A percentile compares a stretch with the other conserved stretches of the same genome.
These are phyloP conservation scores for Epirrhoe alternata DNA, from an alignment of 2,888 invertebrate species.

Conservation along the genomic window DNA sequence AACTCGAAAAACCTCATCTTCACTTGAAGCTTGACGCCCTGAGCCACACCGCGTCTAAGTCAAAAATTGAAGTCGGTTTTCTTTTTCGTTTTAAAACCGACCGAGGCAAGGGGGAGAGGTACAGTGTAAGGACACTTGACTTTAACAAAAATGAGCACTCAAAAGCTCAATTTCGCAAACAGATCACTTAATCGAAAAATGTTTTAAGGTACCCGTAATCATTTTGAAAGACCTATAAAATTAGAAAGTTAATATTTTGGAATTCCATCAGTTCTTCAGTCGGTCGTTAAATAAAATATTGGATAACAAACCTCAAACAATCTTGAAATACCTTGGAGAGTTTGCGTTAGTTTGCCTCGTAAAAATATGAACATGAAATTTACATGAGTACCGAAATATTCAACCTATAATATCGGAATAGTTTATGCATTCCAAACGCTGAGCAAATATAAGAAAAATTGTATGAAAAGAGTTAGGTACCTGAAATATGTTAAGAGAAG, in stretches of 20 bases:
- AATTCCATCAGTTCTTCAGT: neutral
- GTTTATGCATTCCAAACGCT: constrained; percentile 45
- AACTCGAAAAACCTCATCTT: too few species aligned
- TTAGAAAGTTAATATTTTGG: neutral
- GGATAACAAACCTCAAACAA: constrained; percentile 11
- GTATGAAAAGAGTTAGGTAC: constrained; percentile 40
- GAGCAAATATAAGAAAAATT: constrained; percentile 44
- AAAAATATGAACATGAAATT: constrained; percentile 27
- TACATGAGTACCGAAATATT: constrained; percentile 35
- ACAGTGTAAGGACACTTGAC: too few species aligned
- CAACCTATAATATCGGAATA: constrained; percentile 42
- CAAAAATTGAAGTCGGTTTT: too few species aligned
- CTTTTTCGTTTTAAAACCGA: too few species aligned
- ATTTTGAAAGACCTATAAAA: neutral
- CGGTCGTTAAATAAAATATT: constrained; percentile 4
- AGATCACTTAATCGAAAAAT: too few species aligned
- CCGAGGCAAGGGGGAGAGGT: too few species aligned
- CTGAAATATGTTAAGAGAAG: constrained; percentile 44
- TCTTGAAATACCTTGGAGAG: constrained; percentile 22
- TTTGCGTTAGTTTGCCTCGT: constrained; percentile 20
- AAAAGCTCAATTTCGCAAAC: too few species aligned
- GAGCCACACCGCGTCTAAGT: too few species aligned
- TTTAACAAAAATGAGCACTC: too few species aligned
- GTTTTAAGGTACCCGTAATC: too few species aligned
- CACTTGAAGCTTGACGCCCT: too few species aligned